Evolutionary conservation across 2,797 vertebrate genomes (phyloP).

Genomic region (Picus viridis): DNA sequence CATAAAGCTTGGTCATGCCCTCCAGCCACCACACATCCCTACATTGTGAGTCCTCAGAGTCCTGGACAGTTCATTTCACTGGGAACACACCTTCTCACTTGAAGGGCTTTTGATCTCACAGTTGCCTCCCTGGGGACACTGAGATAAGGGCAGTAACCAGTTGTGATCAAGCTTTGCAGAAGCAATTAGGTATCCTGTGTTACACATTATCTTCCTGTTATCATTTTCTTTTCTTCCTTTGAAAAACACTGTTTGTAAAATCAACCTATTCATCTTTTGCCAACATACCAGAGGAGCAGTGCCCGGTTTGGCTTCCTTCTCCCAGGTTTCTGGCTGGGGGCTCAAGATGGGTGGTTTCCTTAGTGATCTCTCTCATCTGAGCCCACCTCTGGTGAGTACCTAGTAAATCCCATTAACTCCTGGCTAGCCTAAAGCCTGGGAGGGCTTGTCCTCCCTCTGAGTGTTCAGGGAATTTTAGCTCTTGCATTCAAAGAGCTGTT

Average conservation of each 20-base stretch:
- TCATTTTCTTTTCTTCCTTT: slow-evolving; percentile 43
- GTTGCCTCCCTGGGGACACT: not conserved
- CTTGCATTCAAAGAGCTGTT: not conserved
- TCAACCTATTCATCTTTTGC: slow-evolving; percentile 37
- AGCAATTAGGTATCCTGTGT: slow-evolving; percentile 43
- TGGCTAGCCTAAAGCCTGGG: not conserved
- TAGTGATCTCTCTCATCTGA: not conserved
- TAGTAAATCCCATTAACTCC: not conserved
- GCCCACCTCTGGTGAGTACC: not conserved
- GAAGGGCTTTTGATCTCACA: not conserved
- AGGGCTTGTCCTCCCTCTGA: not conserved
- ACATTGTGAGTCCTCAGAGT: not conserved
- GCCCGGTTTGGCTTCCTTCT: slow-evolving; percentile 9
- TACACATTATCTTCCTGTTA: slow-evolving; percentile 54
- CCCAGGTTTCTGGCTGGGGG: not conserved
- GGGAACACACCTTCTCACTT: not conserved
- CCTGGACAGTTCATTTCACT: not conserved
- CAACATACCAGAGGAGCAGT: not conserved
- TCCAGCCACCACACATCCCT: fast-evolving
- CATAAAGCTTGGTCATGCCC: fast-evolving
- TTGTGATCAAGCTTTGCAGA: not conserved
- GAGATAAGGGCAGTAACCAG: slow-evolving; percentile 27
- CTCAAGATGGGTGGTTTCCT: not conserved
- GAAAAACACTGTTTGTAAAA: slow-evolving; percentile 30
- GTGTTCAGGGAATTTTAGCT: not conserved